Base-by-base conservation (phyloP, 1,140 invertebrate species). In the Antheraea pernyi region DNA sequence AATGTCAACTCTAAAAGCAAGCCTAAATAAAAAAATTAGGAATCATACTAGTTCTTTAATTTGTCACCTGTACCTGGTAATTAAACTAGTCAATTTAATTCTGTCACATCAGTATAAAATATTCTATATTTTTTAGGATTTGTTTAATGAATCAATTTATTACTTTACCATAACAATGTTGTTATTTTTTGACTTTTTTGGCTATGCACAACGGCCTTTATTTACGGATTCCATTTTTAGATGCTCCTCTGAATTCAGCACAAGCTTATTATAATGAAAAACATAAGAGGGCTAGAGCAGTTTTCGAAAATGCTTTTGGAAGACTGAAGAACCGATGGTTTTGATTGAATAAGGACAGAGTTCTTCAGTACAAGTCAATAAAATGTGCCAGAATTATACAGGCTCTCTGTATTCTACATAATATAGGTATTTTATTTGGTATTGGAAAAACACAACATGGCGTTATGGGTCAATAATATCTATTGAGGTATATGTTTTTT, bases 121-220 rank as follows among this genome's bases (percentile, higher is more conserved):
- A 22, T 18, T 62, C 22, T 60, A 22, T 39, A 6, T 6, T 39
- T 39, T 39, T 39, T 39, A 6, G 5, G 9, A 39, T 39, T 6
- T 39, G 37, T 39, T 39, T 39, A 39, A 39, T 39, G 9, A 39
- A 6, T 39, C 9, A 39, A 39, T 39, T 9, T 39, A 39, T 39
- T 39, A 39, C 9, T 39, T 39, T 9, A 39, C 37, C 37, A 39
- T 39, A 39, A 39, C 37, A n/a, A 39, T 39, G 37, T 39, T 39
- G 19, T 62, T 22, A 62, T 39, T 64, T 64, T 64, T 46, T 85
- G n/a, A n/a, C n/a, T n/a, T n/a, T n/a, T n/a, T n/a, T 11, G 83
- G 82, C n/a, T 91, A 91, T 77, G 76, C 82, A 58, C 73, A 85
- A 62, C 66, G 81, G 9, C 79, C 85, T 30, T 90, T 85, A 88